These are phyloP conservation scores for Tokudaia tokunoshimensis DNA, from an alignment of 2,797 vertebrate genomes.

Conservation along the genomic window DNA sequence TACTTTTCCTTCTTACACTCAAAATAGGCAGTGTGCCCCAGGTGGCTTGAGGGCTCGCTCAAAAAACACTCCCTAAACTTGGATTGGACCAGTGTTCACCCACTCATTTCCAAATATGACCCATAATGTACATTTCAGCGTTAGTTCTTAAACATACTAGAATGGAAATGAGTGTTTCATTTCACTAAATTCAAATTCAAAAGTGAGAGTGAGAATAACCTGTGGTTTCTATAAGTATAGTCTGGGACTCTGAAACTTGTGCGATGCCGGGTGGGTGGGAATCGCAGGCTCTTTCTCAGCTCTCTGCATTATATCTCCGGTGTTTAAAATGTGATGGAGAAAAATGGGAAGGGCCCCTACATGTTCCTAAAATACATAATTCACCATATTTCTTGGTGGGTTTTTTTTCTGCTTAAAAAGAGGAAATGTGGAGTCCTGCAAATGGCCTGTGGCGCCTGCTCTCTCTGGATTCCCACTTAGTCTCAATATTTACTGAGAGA, in stretches of 20 bases:
- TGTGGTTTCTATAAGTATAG: constrained; percentile 62
- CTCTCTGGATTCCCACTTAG: too few species aligned
- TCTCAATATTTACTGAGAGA: neutral
- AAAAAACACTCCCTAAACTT: neutral
- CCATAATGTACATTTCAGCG: constrained; percentile 45
- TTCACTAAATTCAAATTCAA: constrained; percentile 70
- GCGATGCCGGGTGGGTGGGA: neutral
- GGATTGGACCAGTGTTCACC: neutral
- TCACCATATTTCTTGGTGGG: neutral
- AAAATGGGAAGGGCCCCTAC: neutral
- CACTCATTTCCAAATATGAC: constrained; percentile 57
- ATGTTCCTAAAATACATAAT: neutral
- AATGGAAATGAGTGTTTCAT: constrained; percentile 77
- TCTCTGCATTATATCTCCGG: neutral
- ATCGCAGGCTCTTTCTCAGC: neutral
- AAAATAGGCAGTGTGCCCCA: neutral
- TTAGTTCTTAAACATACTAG: constrained; percentile 56
- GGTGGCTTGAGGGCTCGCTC: neutral
- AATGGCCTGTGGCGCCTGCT: neutral
- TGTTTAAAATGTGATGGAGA: neutral
- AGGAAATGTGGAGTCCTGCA: neutral
- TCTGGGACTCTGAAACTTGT: constrained; percentile 43
- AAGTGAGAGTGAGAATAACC: constrained; percentile 59
- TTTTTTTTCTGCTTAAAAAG: constrained; percentile 5
- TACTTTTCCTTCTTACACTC: neutral